Evolutionary conservation across 2,797 vertebrate genomes (phyloP), one percentile per base, ranked within the genome.

Genomic region (Phrynocephalus guinanensis): DNA sequence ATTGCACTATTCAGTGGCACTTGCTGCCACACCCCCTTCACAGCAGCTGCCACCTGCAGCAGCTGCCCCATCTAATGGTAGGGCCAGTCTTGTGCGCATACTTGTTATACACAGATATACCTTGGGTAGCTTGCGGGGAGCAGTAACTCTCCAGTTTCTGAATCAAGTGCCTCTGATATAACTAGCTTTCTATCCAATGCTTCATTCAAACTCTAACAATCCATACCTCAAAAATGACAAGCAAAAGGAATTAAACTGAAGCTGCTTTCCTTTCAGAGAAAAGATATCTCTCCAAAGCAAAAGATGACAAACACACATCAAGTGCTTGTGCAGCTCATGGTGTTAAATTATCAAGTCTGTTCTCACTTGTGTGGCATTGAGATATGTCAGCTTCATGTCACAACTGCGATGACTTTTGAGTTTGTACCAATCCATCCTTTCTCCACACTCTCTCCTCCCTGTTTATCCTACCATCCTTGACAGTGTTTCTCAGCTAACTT

Each of bases 401-500:
- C 56, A 22, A 79, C 0, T 2, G 0, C 80, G 15, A 11, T 73
- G 71, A 68, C 67, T 80, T 71, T 66, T 60, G 81, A 71, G 0
- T 56, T 63, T 70, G 28, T 80, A 72, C 66, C 73, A 73, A 24
- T 33, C 90, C 77, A 66, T 86, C 48, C 1, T 1, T 30, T 9
- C 0, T 0, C 68, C 28, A 24, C 50, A 16, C 10, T 28, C 9
- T 79, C 50, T 90, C 85, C 84, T 56, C 44, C 89, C 75, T 1
- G 1, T 3, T 6, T 84, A 68, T 89, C 71, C 66, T 60, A 56
- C 71, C 82, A 79, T 87, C 73, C 13, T 80, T 87, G 82, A 89
- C 85, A 44, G 83, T 85, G 72, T 56, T 26, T 83, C 84, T 86
- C 82, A 60, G 82, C 81, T 79, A 87, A 82, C 84, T 91, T 78